Evolutionary conservation across 2,797 vertebrate genomes (phyloP).

Genomic region (Enteromius unitaeniatus): DNA sequence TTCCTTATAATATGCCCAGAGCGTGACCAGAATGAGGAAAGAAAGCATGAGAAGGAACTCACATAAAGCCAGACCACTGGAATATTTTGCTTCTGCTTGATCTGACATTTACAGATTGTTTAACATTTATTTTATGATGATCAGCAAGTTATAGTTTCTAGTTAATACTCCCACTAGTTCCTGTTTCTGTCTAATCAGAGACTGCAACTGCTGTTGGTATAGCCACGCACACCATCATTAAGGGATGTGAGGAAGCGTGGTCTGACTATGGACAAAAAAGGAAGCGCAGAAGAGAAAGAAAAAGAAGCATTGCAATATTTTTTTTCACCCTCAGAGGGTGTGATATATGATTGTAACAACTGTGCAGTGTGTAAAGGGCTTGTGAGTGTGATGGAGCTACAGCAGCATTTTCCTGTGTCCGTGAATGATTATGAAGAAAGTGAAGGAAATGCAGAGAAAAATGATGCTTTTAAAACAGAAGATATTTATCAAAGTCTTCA

Average conservation of each 20-base stretch:
- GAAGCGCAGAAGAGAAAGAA: background rate
- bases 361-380: background rate
- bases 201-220: background rate
- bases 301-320: background rate
- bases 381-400: slow-evolving; percentile 37
- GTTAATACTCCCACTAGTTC: background rate
- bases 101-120: background rate
- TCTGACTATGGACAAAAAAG: background rate
- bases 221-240: background rate
- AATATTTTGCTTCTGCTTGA: background rate
- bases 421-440: slow-evolving; percentile 24
- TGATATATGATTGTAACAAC: background rate
- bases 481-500: slow-evolving; percentile 47
- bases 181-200: background rate
- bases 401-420: background rate
- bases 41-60: background rate
- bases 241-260: background rate
- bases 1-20: background rate
- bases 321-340: background rate
- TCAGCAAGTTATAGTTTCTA: background rate
- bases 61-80: background rate
- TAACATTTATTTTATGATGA: background rate
- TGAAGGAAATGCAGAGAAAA: background rate
- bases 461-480: slow-evolving; percentile 19
- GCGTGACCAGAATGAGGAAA: background rate